A percentile compares a stretch with the other conserved stretches of the same genome.
These are phyloP conservation scores for Cheiracanthium punctorium DNA, from an alignment of 2,888 invertebrate species.

Conservation along the genomic window DNA sequence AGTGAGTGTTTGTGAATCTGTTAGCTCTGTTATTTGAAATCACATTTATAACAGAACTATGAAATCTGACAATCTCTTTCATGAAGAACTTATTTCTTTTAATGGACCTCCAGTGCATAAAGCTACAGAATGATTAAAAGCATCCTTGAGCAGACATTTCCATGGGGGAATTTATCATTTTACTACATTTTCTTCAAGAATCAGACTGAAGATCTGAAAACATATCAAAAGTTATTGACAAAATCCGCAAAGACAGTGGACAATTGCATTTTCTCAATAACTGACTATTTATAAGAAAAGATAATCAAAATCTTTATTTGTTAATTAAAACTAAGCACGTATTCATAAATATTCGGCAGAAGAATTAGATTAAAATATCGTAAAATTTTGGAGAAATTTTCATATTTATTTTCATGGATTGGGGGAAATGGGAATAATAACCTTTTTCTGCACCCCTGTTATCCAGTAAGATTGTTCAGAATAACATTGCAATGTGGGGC, in stretches of 20 bases:
- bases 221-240: not conserved
- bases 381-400: too few relatives aligned
- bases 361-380: too few relatives aligned
- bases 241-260: not conserved
- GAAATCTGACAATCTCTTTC: not conserved
- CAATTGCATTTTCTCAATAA: not conserved
- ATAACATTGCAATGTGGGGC: too few relatives aligned
- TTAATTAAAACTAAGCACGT: too few relatives aligned
- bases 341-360: too few relatives aligned
- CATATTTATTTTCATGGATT: too few relatives aligned
- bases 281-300: not conserved
- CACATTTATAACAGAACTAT: not conserved
- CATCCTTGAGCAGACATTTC: slow-evolving; percentile 7
- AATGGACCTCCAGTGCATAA: slow-evolving; percentile 17
- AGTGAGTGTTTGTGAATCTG: not conserved
- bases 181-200: not conserved
- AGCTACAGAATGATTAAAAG: slow-evolving; percentile 6
- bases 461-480: too few relatives aligned
- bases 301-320: not conserved
- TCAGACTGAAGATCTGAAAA: not conserved
- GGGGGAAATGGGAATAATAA: too few relatives aligned
- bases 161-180: slow-evolving; percentile 11
- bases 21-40: not conserved
- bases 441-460: too few relatives aligned
- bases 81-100: slow-evolving; percentile 4